These are phyloP conservation scores for Calephelis virginiensis DNA, from an alignment of 1,140 invertebrate genomes.

Conservation along the genomic window DNA sequence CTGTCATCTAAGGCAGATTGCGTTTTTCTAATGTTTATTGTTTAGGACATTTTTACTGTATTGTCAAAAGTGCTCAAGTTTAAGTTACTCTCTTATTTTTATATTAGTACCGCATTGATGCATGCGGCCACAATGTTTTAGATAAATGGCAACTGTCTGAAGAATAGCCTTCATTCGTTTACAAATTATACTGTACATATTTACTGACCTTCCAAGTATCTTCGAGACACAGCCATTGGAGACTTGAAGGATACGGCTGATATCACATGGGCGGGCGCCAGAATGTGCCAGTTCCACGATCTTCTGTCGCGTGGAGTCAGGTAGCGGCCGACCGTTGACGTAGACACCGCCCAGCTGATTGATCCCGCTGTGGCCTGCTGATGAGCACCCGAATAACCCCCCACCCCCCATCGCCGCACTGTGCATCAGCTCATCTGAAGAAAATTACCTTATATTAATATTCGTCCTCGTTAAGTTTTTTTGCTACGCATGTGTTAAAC, in stretches of 20 bases:
- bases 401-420: slow-evolving; percentile 76
- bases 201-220: slow-evolving; percentile 93
- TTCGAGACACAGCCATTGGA: slow-evolving; percentile 98
- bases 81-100: too few relatives aligned
- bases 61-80: too few relatives aligned
- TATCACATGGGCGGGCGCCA: slow-evolving; percentile 98
- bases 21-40: too few relatives aligned
- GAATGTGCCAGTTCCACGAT: slow-evolving; percentile 98
- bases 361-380: slow-evolving; percentile 95
- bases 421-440: slow-evolving; percentile 75
- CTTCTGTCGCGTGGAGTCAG: slow-evolving; percentile 97
- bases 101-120: too few relatives aligned
- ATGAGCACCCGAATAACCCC: slow-evolving; percentile 86
- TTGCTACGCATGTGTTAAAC: not conserved
- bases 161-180: not conserved
- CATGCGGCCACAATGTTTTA: too few relatives aligned
- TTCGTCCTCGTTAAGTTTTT: not conserved
- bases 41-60: too few relatives aligned
- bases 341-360: slow-evolving; percentile 99
- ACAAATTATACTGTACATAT: slow-evolving; percentile 15
- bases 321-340: slow-evolving; percentile 97
- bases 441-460: not conserved
- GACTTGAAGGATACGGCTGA: slow-evolving; percentile 97
- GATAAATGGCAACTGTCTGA: too few relatives aligned
- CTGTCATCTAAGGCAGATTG: too few relatives aligned